phyloP scores from a whole-genome alignment of 1,140 invertebrate species.

The Plectus sambesii region DNA sequence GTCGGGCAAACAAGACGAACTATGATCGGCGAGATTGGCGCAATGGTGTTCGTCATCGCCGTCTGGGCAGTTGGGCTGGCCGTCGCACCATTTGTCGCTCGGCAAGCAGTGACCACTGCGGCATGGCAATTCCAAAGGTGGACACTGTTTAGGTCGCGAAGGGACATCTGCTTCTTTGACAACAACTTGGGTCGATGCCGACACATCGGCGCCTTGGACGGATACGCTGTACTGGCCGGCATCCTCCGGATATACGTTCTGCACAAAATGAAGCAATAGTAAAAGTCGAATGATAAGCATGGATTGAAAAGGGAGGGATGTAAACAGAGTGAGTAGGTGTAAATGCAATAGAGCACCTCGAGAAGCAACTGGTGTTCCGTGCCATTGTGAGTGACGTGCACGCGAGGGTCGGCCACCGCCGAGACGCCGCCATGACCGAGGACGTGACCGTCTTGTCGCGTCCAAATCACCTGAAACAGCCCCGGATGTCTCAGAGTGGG shows the following conservation, averaged over 20 bases:
- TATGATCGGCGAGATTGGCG: conserved; percentile 47
- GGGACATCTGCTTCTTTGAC: too few species aligned
- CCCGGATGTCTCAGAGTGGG: too few species aligned
- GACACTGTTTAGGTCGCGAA: conserved; percentile 49
- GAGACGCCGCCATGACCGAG: conserved; percentile 16
- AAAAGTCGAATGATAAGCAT: too few species aligned
- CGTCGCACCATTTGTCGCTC: conserved; percentile 58
- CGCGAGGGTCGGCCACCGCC: conserved; percentile 9
- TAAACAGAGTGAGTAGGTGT: too few species aligned
- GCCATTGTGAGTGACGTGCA: conserved; percentile 15
- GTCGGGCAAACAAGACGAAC: conserved; percentile 50
- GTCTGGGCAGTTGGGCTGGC: conserved; percentile 59
- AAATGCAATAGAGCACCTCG: too few species aligned
- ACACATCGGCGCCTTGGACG: conserved; percentile 15
- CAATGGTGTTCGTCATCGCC: conserved; percentile 55
- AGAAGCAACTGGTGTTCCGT: conserved; percentile 20
- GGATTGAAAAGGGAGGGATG: too few species aligned
- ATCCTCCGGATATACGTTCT: conserved; percentile 10
- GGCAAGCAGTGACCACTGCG: conserved; percentile 59
- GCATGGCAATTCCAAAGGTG: conserved; percentile 55
- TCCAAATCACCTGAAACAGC: conserved; percentile 19
- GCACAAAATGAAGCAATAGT: too few species aligned
- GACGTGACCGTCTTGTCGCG: conserved; percentile 10
- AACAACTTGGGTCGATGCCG: too few species aligned
- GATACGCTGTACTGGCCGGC: conserved; percentile 18